phyloP scores from a whole-genome alignment of 2,888 invertebrate genomes.

The Drosophila barbarae region DNA sequence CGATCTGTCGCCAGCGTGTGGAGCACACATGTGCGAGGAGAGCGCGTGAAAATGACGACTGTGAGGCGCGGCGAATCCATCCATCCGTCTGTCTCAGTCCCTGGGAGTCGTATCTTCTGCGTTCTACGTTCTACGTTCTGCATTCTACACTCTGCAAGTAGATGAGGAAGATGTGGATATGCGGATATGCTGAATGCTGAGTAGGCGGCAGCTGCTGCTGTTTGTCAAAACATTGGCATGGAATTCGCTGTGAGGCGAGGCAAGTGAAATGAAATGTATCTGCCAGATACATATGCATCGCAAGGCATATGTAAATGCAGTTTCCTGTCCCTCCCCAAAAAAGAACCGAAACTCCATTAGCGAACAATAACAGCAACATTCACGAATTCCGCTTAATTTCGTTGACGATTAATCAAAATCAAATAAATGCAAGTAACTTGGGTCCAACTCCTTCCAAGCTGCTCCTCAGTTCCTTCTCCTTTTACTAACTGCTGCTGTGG shows the following conservation, averaged over 20 bases:
- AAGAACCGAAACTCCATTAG: conserved; percentile 31
- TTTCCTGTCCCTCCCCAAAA: conserved; percentile 24
- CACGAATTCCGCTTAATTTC: conserved; percentile 54
- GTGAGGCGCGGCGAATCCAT: conserved; percentile 27
- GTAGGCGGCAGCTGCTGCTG: conserved; percentile 48
- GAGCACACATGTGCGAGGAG: conserved; percentile 54
- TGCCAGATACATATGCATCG: conserved; percentile 47
- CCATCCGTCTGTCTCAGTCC: not conserved
- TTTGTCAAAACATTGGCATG: conserved; percentile 48
- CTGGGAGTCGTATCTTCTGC: conserved; percentile 13
- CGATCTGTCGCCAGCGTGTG: conserved; percentile 59
- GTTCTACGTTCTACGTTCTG: conserved; percentile 20
- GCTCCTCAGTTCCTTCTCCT: conserved; percentile 11
- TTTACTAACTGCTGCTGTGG: conserved; percentile 24
- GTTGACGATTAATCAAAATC: conserved; percentile 66
- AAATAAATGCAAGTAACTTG: conserved; percentile 46
- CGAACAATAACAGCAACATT: conserved; percentile 36
- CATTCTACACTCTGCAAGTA: conserved; percentile 2
- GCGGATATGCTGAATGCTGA: conserved; percentile 48
- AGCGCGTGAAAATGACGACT: conserved; percentile 58
- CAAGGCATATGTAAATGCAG: conserved; percentile 35
- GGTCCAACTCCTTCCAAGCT: conserved; percentile 7
- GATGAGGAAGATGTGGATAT: conserved; percentile 9
- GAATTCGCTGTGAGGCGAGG: conserved; percentile 39
- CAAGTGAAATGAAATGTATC: conserved; percentile 57